Evolutionary conservation across 2,113 vertebrate genomes (phyloP).

Genomic region (Hyperopisus bebe): DNA sequence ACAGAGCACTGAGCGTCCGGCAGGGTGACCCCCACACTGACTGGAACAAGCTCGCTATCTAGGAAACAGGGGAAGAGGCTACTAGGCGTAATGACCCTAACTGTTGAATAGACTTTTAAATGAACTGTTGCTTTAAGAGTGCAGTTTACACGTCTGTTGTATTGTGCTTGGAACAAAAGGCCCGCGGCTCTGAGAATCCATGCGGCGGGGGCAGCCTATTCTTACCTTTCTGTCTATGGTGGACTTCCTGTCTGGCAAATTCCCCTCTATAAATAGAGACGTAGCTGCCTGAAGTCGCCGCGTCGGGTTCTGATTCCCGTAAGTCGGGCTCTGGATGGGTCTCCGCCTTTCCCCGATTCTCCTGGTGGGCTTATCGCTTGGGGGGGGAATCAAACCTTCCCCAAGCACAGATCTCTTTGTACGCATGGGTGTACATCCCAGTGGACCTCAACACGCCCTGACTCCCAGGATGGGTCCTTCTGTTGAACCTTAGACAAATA

Average conservation of each 20-base stretch:
- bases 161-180: slow-evolving; percentile 15
- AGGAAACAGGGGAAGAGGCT: background rate
- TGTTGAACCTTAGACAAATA: background rate
- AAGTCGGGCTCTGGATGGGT: background rate
- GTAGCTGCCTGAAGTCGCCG: background rate
- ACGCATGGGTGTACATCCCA: background rate
- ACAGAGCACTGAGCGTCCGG: background rate
- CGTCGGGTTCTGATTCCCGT: background rate
- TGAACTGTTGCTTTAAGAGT: background rate
- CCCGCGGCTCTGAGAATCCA: background rate
- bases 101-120: background rate
- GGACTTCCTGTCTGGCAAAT: slow-evolving; percentile 13
- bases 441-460: background rate
- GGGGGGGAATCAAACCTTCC: background rate
- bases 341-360: background rate
- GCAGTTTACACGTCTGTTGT: background rate
- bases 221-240: background rate
- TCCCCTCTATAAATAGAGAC: background rate
- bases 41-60: background rate
- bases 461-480: background rate
- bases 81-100: background rate
- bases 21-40: background rate
- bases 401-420: background rate
- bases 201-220: background rate
- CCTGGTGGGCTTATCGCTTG: background rate